phyloP scores from a whole-genome alignment of 1,140 invertebrate genomes.

The Lethrus apterus region DNA sequence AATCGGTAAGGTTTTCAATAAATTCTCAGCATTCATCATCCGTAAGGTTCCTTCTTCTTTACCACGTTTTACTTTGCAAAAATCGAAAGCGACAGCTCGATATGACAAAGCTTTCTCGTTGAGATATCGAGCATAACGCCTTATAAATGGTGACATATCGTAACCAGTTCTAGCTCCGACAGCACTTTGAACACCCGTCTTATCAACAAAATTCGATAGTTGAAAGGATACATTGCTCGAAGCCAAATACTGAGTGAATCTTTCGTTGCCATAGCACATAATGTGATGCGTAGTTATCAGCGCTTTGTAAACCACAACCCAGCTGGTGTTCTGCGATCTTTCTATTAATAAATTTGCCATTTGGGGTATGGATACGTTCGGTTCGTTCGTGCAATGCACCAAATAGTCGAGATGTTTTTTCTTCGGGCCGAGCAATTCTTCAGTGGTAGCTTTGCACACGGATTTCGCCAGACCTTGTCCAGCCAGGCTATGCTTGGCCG shows the following conservation, averaged over 20 bases:
- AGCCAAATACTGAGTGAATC: conserved; percentile 98
- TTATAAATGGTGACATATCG: conserved; percentile 99
- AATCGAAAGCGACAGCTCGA: conserved; percentile 97
- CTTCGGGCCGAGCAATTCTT: conserved; percentile 99
- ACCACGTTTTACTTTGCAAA: conserved; percentile 98
- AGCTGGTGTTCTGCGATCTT: conserved; percentile 93
- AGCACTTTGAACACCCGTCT: conserved; percentile 79
- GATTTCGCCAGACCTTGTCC: conserved; percentile 98
- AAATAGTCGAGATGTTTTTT: conserved; percentile 99
- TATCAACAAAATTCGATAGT: conserved; percentile 94
- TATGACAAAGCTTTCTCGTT: conserved; percentile 99
- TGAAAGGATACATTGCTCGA: conserved; percentile 99
- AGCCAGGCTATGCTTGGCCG: conserved; percentile 96
- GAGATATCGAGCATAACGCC: conserved; percentile 97
- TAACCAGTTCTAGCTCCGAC: conserved; percentile 67
- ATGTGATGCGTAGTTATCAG: conserved; percentile 98
- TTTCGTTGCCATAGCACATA: conserved; percentile 99
- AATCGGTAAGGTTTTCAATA: conserved; percentile 93
- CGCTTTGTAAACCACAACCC: conserved; percentile 98
- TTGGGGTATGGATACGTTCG: conserved; percentile 99
- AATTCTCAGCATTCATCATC: conserved; percentile 95
- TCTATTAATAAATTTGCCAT: conserved; percentile 97
- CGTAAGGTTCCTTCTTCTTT: conserved; percentile 96
- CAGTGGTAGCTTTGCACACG: conserved; percentile 99
- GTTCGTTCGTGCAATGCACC: conserved; percentile 98